Base-by-base conservation (phyloP, 2,113 vertebrate species). In the Pandion haliaetus region DNA sequence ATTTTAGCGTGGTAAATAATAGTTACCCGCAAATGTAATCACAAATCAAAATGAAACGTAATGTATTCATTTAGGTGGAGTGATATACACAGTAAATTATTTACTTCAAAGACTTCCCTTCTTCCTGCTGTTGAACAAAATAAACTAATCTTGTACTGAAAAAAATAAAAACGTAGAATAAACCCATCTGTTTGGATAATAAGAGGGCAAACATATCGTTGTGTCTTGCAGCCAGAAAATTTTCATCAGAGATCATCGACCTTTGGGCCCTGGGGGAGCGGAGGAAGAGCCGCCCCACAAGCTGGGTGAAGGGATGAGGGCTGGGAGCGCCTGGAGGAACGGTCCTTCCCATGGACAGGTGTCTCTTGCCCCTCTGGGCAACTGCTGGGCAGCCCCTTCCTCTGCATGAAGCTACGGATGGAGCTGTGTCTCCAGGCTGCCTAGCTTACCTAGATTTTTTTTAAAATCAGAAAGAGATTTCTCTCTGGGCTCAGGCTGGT, bases 21-120 rank as follows among this genome's bases (percentile, higher is more conserved):
- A 90, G 82, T 82, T 78, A 84, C 25, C 66, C 6, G 2, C 47
- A 94, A 82, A 91, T 59, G 54, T 36, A 84, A 82, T 85, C 78
- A 85, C 40, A 95, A 84, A 89, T 84, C 70, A 88, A 95, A 95
- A 89, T 28, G 54, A 93, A 95, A 88, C 80, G 52, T 72, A 89
- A 87, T 34, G 54, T 54, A 77, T 82, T 94, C 40, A 58, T 69
- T 95, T 82, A 85, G 54, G 74, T 77, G 74, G 38, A 17, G 61
- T 21, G 45, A 95, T 57, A 82, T 24, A 89, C 59, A 58, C 42
- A 74, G 31, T 14, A 69, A 21, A 65, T 52, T 72, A 76, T 86
- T 96, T 93, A 47, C 73, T 93, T 66, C 31, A 45, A 73, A 67
- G 40, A 59, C 52, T 84, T 92, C 42, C 45, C 52, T 74, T 90